Conservation (phyloP, 2,797 vertebrate species). For the Mormyrops boulengeri region DNA sequence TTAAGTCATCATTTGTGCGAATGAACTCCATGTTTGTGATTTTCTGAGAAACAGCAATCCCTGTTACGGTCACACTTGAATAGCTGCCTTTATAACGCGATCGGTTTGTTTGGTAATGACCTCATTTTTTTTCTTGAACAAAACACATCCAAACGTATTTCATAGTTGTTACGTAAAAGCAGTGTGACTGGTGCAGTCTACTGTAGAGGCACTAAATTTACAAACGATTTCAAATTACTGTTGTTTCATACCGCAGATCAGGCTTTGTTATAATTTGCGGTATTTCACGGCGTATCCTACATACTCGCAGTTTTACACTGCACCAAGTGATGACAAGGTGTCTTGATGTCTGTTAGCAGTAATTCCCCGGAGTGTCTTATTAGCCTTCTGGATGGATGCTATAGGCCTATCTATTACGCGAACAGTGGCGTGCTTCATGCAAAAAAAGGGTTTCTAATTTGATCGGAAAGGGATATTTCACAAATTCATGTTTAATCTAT, state of each 20-base stretch:
- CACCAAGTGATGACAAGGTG: neutral
- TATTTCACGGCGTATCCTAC: neutral
- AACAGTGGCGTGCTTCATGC: neutral
- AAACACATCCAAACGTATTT: conserved; percentile 62
- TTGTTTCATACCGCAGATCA: neutral
- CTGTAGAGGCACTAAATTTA: neutral
- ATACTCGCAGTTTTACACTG: neutral
- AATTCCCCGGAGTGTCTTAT: neutral
- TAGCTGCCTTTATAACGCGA: conserved; percentile 48
- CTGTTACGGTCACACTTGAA: conserved; percentile 29
- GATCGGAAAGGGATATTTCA: conserved; percentile 83
- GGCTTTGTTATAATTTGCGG: neutral
- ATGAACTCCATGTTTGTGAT: neutral
- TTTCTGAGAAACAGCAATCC: conserved; percentile 28
- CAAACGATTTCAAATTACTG: neutral
- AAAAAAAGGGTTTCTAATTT: conserved; percentile 64
- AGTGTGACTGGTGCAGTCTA: conserved; percentile 57
- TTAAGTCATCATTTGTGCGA: neutral
- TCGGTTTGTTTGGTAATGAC: conserved; percentile 95
- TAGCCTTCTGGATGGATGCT: neutral
- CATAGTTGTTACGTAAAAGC: neutral
- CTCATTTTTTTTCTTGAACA: conserved; percentile 94
- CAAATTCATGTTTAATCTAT: conserved; percentile 88
- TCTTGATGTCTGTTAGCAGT: neutral
- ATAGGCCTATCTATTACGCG: neutral